Evolutionary conservation across 2,888 invertebrate species (phyloP).

Genomic region (Brachyptera putata): DNA sequence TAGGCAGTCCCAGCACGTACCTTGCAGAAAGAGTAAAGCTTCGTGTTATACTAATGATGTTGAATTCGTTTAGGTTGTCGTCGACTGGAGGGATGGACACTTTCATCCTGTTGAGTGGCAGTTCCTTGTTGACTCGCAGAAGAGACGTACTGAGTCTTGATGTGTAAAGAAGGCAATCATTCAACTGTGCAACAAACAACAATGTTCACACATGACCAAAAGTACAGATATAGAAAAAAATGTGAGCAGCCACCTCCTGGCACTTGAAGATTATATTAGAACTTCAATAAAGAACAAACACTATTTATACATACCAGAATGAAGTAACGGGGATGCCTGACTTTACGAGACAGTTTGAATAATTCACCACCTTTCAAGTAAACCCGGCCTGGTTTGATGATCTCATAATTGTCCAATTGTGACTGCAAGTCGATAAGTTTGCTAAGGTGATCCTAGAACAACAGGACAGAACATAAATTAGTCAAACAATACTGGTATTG

Average conservation of each 20-base stretch:
- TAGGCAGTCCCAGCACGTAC: too few relatives aligned
- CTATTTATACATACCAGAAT: slow-evolving; percentile 50
- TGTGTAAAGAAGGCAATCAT: slow-evolving; percentile 47
- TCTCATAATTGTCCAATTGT: slow-evolving; percentile 44
- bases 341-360: slow-evolving; percentile 60
- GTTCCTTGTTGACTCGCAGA: slow-evolving; percentile 47
- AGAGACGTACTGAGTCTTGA: slow-evolving; percentile 39
- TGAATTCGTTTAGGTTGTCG: slow-evolving; percentile 53
- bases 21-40: slow-evolving; percentile 53
- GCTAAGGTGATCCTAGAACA: slow-evolving; percentile 49
- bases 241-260: not conserved
- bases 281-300: not conserved
- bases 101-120: slow-evolving; percentile 52
- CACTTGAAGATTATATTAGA: not conserved
- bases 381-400: slow-evolving; percentile 53
- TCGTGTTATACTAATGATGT: slow-evolving; percentile 50
- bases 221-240: too few relatives aligned
- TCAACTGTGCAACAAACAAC: too few relatives aligned
- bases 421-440: slow-evolving; percentile 52
- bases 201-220: slow-evolving; percentile 52
- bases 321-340: slow-evolving; percentile 57
- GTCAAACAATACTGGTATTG: too few relatives aligned
- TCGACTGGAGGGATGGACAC: slow-evolving; percentile 44
- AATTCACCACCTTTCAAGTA: slow-evolving; percentile 61
- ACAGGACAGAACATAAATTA: slow-evolving; percentile 19